phyloP scores from a whole-genome alignment of 1,140 invertebrate species.

The Gyrodactylus salaris region DNA sequence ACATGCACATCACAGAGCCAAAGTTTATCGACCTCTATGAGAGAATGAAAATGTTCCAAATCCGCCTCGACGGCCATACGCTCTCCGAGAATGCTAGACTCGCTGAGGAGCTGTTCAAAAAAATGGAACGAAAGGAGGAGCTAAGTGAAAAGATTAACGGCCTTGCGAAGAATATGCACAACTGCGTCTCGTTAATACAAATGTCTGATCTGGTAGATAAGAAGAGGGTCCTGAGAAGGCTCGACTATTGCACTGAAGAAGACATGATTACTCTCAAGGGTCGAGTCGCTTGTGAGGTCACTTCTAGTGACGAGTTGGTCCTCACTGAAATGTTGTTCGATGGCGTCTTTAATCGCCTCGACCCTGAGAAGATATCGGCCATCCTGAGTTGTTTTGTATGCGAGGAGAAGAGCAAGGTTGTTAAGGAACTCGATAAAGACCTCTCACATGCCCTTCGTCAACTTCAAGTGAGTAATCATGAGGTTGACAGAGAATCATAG shows the following conservation, averaged over 20 bases:
- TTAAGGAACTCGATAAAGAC: constrained; percentile 47
- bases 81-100: background rate
- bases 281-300: constrained; percentile 72
- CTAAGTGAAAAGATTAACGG: background rate
- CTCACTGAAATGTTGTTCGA: constrained; percentile 93
- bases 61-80: background rate
- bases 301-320: constrained; percentile 66
- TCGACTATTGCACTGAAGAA: constrained; percentile 59
- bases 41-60: background rate
- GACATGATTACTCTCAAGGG: constrained; percentile 94
- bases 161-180: background rate
- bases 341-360: constrained; percentile 54
- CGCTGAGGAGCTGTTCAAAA: background rate
- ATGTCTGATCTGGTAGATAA: constrained; percentile 82
- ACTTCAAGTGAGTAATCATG: constrained; percentile 31
- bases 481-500: background rate
- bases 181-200: constrained; percentile 34
- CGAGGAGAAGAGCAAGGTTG: constrained; percentile 40
- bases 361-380: background rate
- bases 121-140: background rate
- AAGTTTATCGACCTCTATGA: background rate
- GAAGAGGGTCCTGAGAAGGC: constrained; percentile 53
- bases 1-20: background rate
- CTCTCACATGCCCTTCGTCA: constrained; percentile 46
- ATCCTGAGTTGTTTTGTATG: constrained; percentile 3